phyloP scores from a whole-genome alignment of 2,888 invertebrate genomes.

The Pammene aurita region DNA sequence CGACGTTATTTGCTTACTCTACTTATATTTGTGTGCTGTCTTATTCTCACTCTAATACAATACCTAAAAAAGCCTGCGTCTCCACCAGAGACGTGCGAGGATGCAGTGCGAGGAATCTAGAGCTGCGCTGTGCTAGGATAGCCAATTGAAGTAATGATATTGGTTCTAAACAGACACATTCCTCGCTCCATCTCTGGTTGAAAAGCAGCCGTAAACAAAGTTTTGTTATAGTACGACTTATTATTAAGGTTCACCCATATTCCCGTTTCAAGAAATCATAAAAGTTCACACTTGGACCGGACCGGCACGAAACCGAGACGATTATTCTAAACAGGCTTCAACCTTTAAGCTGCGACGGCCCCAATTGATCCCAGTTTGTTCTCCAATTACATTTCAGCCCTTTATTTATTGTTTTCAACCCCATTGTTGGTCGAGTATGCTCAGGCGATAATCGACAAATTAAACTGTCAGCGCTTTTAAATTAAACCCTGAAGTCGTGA shows the following conservation, averaged over 20 bases:
- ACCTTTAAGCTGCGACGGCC: slow-evolving; percentile 5
- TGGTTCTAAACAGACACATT: no score
- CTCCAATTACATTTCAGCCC: slow-evolving; percentile 33
- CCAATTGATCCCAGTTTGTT: slow-evolving; percentile 36
- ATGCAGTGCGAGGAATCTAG: no score
- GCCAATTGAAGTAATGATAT: no score
- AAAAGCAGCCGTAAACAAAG: no score
- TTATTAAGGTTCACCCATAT: neutral
- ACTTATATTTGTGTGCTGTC: no score
- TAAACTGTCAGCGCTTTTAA: slow-evolving; percentile 7
- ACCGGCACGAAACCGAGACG: slow-evolving; percentile 7
- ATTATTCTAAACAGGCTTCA: slow-evolving; percentile 18
- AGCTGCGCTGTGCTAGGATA: no score
- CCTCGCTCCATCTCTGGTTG: no score
- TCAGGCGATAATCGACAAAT: slow-evolving; percentile 17
- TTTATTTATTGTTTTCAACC: slow-evolving; percentile 34
- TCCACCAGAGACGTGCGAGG: no score
- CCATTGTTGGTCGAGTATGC: slow-evolving; percentile 25
- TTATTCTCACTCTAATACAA: no score
- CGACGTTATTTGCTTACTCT: neutral
- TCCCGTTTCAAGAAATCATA: slow-evolving; percentile 4
- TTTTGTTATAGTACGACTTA: no score
- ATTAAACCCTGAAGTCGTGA: neutral
- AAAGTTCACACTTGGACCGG: slow-evolving; percentile 6
- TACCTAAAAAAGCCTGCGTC: no score